A percentile compares a stretch with the other conserved stretches of the same genome.
These are phyloP conservation scores for Oreonectes daqikongensis DNA, from an alignment of 2,797 vertebrate genomes.

Conservation along the genomic window DNA sequence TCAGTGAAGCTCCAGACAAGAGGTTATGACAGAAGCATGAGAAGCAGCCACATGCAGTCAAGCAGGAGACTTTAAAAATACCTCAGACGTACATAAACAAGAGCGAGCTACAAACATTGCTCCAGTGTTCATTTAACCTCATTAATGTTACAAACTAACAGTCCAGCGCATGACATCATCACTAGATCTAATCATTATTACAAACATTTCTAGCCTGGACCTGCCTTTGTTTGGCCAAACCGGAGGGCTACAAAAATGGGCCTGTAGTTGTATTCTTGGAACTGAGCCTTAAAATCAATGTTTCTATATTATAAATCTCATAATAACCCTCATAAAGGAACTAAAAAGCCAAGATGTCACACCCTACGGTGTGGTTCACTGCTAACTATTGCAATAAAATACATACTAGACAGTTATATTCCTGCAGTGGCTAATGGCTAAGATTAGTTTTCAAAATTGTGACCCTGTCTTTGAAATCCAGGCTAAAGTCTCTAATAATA, in stretches of 20 bases:
- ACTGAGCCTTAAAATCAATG: slow-evolving; percentile 7
- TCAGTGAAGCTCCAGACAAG: slow-evolving; percentile 57
- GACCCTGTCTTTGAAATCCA: too few species aligned
- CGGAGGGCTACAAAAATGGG: not conserved
- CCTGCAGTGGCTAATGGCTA: not conserved
- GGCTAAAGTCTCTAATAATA: too few species aligned
- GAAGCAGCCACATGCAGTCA: slow-evolving; percentile 68
- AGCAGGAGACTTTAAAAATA: slow-evolving; percentile 59
- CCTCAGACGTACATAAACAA: slow-evolving; percentile 52
- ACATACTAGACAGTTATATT: not conserved
- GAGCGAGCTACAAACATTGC: slow-evolving; percentile 38
- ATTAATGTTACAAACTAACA: slow-evolving; percentile 46
- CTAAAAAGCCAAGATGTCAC: not conserved
- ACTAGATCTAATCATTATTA: not conserved
- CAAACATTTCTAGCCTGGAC: not conserved
- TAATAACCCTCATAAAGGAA: not conserved
- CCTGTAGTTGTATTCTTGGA: slow-evolving; percentile 16
- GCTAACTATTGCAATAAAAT: slow-evolving; percentile 12
- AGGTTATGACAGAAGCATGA: slow-evolving; percentile 65
- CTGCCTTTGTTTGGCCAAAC: slow-evolving; percentile 8
- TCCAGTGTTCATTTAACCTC: slow-evolving; percentile 17
- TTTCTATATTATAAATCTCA: not conserved
- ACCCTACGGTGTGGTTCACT: not conserved
- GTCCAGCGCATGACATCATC: slow-evolving; percentile 48
- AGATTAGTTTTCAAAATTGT: not conserved